Evolutionary conservation across 2,888 invertebrate genomes (phyloP), one percentile per base, ranked within the genome.

Genomic region (Anthophora plumipes): DNA sequence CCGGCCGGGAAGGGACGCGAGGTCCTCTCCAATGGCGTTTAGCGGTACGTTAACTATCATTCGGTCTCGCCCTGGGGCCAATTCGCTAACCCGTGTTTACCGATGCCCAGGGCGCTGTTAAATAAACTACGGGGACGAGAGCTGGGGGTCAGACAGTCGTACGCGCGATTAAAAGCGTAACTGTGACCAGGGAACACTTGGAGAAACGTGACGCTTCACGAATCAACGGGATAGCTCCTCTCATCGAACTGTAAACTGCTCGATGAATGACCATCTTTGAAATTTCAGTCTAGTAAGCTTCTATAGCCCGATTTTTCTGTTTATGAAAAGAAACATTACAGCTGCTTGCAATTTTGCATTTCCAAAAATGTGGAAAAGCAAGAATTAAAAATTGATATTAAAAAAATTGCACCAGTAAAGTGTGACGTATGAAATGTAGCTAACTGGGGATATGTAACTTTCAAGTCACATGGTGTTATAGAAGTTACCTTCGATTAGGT

Each of bases 61-160:
- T 92, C 89, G 91, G 91, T 90, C 87, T 90, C 89, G 88, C 91
- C 93, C 91, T 88, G 90, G 89, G 92, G 93, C 93, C 92, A 93
- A 93, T 93, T 93, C 91, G 91, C 93, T 93, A 93, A 93, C 91
- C 92, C 92, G 91, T 93, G 92, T 93, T 93, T 93, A 93, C 92
- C 92, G 90, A 92, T 92, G 93, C 93, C 93, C 89, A 90, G 89
- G 92, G 93, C 93, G 88, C 89, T 90, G 91, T 89, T 93, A 92
- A 93, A 93, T 92, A 93, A 93, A 93, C 93, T 91, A 90, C 91
- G 87, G 90, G 86, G 83, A 86, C 84, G 84, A 74, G 84, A 64
- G 77, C 80, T 67, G 68, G 84, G n/a, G 83, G 82, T 86, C 83
- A 82, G 87, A 79, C 88, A 80, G 88, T 74, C 81, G 83, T 87